Conservation (phyloP, 1,140 invertebrate genomes). For the Macrotrachela quadricornifera region DNA sequence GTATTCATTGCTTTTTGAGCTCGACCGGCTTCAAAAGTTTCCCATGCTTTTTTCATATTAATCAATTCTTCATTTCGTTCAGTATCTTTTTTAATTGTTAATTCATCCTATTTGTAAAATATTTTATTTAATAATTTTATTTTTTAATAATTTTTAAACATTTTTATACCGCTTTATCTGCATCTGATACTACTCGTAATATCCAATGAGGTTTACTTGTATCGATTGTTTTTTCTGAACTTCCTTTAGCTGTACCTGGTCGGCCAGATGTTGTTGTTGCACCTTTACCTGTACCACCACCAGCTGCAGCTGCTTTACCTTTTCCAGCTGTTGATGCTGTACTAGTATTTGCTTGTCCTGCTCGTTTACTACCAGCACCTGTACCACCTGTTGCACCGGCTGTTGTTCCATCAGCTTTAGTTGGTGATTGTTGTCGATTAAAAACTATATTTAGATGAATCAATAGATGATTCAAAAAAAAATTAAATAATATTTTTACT, state of each 20-base stretch:
- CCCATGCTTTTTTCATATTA: conserved; percentile 30
- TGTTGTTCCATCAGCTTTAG: no score
- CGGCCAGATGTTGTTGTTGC: no score
- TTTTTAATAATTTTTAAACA: no score
- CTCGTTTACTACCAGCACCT: no score
- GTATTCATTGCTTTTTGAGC: conserved; percentile 27
- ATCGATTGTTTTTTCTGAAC: conserved; percentile 13
- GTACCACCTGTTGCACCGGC: no score
- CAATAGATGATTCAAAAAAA: not conserved
- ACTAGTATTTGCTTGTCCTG: no score
- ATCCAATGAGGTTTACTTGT: conserved; percentile 24
- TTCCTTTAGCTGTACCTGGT: no score
- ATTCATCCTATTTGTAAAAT: conserved; percentile 13
- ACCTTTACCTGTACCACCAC: no score
- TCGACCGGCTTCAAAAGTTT: conserved; percentile 26
- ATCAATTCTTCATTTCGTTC: conserved; percentile 27
- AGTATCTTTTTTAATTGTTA: conserved; percentile 28
- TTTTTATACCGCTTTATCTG: conserved; percentile 8
- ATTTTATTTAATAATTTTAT: no score
- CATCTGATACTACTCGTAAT: conserved; percentile 24
- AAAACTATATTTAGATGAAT: not conserved
- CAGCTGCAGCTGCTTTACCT: no score
- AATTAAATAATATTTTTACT: not conserved
- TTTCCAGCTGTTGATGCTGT: not conserved
- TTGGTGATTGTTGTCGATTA: no score